Evolutionary conservation across 2,797 vertebrate species (phyloP).

Genomic region (Sebastes iracundus): DNA sequence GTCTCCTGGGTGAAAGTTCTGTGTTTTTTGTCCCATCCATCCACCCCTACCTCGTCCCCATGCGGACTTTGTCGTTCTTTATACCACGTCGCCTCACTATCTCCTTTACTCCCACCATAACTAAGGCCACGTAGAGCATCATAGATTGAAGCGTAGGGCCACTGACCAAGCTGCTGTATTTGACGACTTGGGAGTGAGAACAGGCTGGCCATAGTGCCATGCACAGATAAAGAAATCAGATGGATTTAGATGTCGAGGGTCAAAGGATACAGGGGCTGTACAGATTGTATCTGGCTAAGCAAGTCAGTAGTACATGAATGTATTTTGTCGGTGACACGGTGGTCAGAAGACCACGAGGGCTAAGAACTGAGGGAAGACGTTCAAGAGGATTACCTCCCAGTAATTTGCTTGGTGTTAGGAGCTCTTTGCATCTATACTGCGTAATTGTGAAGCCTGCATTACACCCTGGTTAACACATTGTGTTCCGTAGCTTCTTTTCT

Average conservation of each 20-base stretch:
- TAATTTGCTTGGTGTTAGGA: not conserved
- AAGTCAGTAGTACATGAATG: not conserved
- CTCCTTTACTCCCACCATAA: not conserved
- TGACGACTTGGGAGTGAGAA: too few relatives aligned
- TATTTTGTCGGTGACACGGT: not conserved
- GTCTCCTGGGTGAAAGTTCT: too few relatives aligned
- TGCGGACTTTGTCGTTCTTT: too few relatives aligned
- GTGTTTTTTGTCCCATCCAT: too few relatives aligned
- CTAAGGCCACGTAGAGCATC: not conserved
- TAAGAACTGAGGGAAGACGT: not conserved
- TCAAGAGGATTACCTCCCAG: not conserved
- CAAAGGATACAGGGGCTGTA: not conserved
- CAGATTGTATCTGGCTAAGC: not conserved
- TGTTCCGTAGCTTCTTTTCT: slow-evolving; percentile 17
- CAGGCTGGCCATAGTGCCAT: not conserved
- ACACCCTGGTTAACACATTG: slow-evolving; percentile 26
- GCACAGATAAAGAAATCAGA: not conserved
- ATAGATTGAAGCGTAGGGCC: not conserved
- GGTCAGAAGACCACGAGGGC: not conserved
- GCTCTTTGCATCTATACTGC: not conserved
- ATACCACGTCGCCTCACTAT: too few relatives aligned
- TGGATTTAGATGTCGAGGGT: not conserved
- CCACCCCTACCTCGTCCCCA: too few relatives aligned
- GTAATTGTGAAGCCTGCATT: not conserved
- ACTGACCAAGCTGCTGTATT: not conserved